These are phyloP conservation scores for Lasioglossum oenotherae DNA, from an alignment of 2,888 invertebrate species.

Conservation along the genomic window DNA sequence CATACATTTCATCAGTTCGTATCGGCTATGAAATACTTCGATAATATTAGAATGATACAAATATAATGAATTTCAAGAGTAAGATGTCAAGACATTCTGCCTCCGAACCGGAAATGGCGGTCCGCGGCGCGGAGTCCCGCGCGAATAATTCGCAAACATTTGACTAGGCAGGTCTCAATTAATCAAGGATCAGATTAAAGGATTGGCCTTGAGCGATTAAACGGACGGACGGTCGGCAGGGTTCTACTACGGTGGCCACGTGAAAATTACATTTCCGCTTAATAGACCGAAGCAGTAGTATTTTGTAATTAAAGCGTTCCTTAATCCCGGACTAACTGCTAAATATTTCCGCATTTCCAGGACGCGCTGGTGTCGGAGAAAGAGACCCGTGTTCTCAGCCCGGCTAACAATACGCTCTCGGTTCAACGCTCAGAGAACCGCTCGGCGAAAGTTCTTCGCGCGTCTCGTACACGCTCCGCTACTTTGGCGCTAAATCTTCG, in stretches of 20 bases:
- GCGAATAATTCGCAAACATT: constrained; percentile 4
- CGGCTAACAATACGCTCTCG: constrained; percentile 47
- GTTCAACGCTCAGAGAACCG: constrained; percentile 38
- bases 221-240: constrained; percentile 8
- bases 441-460: constrained; percentile 49
- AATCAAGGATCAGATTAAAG: constrained; percentile 56
- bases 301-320: constrained; percentile 80
- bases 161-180: constrained; percentile 27
- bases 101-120: neutral
- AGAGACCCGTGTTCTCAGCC: neutral
- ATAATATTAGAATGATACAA: neutral
- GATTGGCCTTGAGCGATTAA: constrained; percentile 49
- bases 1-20: neutral
- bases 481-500: constrained; percentile 62
- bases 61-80: neutral
- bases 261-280: constrained; percentile 71
- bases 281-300: constrained; percentile 69
- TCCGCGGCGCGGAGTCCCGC: neutral
- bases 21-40: neutral
- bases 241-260: constrained; percentile 6
- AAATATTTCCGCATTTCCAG: constrained; percentile 71
- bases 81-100: neutral
- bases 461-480: constrained; percentile 38
- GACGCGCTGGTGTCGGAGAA: neutral
- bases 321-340: constrained; percentile 77